Percentiles rank a stretch among this genome's conserved stretches.
Evolutionary conservation across 1,140 invertebrate species (phyloP).

Genomic region (Euura lappo): DNA sequence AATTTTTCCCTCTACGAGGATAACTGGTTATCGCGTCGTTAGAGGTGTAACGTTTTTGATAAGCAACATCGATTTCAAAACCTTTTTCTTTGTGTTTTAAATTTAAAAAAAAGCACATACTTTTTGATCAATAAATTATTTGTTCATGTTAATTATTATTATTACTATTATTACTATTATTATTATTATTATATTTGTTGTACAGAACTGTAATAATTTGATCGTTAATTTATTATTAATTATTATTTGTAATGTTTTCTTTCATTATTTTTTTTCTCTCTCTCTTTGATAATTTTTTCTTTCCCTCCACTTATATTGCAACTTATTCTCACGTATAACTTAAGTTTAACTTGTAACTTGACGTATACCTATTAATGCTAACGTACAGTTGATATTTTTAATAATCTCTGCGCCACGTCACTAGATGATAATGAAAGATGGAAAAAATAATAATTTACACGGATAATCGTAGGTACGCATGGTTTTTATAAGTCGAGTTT

Average conservation of each 20-base stretch:
- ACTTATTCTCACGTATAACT: neutral
- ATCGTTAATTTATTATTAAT: neutral
- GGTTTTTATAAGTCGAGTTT: too few relatives aligned
- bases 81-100: too few relatives aligned
- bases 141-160: too few relatives aligned
- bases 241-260: too few relatives aligned
- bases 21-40: neutral
- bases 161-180: too few relatives aligned
- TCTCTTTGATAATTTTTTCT: too few relatives aligned
- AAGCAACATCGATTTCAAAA: neutral
- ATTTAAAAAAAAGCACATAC: neutral
- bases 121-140: neutral
- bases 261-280: too few relatives aligned
- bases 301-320: neutral
- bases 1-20: neutral
- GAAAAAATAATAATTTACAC: too few relatives aligned
- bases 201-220: neutral
- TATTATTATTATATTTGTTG: neutral
- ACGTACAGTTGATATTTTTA: neutral
- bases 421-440: too few relatives aligned
- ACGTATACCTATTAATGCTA: neutral
- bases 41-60: neutral
- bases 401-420: neutral
- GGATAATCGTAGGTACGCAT: too few relatives aligned
- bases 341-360: neutral